Evolutionary conservation across 2,888 invertebrate species (phyloP).

Genomic region (Resseliella maxima): DNA sequence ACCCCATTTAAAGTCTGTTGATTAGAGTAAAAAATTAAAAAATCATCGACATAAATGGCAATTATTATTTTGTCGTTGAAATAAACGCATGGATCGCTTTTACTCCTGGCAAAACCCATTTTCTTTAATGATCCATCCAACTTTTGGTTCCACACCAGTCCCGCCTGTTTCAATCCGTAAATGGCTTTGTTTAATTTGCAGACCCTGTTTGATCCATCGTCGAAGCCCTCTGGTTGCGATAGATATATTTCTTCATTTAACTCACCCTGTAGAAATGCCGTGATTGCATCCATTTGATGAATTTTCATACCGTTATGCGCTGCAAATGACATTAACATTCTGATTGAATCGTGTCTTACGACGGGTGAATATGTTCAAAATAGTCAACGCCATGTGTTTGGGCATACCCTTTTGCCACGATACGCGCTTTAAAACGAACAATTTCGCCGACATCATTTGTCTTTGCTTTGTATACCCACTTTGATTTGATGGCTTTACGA

Average conservation of each 20-base stretch:
- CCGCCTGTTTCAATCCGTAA: slow-evolving; percentile 59
- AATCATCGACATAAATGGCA: slow-evolving; percentile 58
- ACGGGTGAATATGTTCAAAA: slow-evolving; percentile 59
- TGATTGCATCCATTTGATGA: slow-evolving; percentile 54
- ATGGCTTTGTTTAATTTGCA: slow-evolving; percentile 56
- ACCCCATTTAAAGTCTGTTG: not conserved
- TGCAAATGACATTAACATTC: slow-evolving; percentile 58
- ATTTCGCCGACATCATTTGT: not conserved
- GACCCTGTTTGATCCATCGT: slow-evolving; percentile 59
- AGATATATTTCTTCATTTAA: slow-evolving; percentile 50
- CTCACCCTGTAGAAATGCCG: slow-evolving; percentile 46
- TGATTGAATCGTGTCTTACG: slow-evolving; percentile 58
- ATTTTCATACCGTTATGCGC: slow-evolving; percentile 59
- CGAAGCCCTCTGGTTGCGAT: slow-evolving; percentile 56
- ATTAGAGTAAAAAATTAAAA: not conserved
- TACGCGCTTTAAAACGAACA: slow-evolving; percentile 58
- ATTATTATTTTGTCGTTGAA: slow-evolving; percentile 28
- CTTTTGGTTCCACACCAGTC: slow-evolving; percentile 59
- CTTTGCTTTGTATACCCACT: slow-evolving; percentile 55
- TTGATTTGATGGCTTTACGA: slow-evolving; percentile 57
- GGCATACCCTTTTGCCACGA: slow-evolving; percentile 59
- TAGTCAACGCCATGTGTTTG: slow-evolving; percentile 59
- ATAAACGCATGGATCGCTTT: slow-evolving; percentile 57
- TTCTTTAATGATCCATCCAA: slow-evolving; percentile 53
- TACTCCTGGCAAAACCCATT: slow-evolving; percentile 56